These are phyloP conservation scores for Mus musculus DNA, from an alignment of 2,113 vertebrate species.

Conservation along the genomic window GRCm39 chr19:18941001-18941500, in stretches of 20 bases:
- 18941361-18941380: slow-evolving; percentile 46
- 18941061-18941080: slow-evolving; percentile 56
- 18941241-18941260: slow-evolving; percentile 64
- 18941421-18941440: neutral
- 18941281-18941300: slow-evolving; percentile 67
- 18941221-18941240: slow-evolving; percentile 57
- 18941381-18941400: slow-evolving; percentile 35
- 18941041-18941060: neutral
- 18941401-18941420: slow-evolving; percentile 10
- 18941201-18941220: slow-evolving; percentile 73
- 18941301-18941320: slow-evolving; percentile 7
- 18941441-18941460: neutral
- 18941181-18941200: slow-evolving; percentile 71
- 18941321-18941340: slow-evolving; percentile 58
- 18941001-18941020: slow-evolving; percentile 4
- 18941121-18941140: slow-evolving; percentile 44
- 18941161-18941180: slow-evolving; percentile 53
- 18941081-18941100: slow-evolving; percentile 55
- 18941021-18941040: neutral
- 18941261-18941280: slow-evolving; percentile 35
- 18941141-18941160: slow-evolving; percentile 40
- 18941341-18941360: slow-evolving; percentile 16
- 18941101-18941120: slow-evolving; percentile 58
- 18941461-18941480: slow-evolving; percentile 20
- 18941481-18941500: slow-evolving; percentile 35